Percentiles rank a stretch among this genome's conserved stretches.
These are phyloP conservation scores for Bombus affinis DNA, from an alignment of 1,140 invertebrate species.

Conservation along the genomic window DNA sequence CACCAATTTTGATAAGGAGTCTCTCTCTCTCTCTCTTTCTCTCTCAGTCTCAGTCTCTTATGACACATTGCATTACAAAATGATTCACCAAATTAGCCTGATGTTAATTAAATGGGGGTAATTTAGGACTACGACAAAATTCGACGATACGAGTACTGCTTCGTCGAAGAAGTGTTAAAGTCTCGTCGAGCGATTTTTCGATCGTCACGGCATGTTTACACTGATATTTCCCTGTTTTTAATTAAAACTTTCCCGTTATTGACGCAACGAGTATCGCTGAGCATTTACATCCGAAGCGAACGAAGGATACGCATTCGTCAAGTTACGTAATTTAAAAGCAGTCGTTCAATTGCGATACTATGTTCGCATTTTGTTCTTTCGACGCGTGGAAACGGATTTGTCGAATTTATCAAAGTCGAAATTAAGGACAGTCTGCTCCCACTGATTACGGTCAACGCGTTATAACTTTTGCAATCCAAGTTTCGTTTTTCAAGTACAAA, in stretches of 20 bases:
- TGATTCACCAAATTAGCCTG: slow-evolving; percentile 22
- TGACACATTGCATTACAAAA: background rate
- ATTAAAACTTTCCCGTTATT: background rate
- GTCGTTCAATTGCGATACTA: background rate
- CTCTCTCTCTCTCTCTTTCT: too few relatives aligned
- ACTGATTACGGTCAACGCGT: background rate
- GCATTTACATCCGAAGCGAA: background rate
- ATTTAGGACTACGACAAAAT: slow-evolving; percentile 6
- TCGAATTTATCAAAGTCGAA: background rate
- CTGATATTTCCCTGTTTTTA: background rate
- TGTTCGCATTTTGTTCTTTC: background rate
- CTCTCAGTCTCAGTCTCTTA: background rate
- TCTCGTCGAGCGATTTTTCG: background rate
- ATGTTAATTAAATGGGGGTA: slow-evolving; percentile 2
- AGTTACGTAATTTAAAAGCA: slow-evolving; percentile 14
- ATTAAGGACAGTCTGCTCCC: background rate
- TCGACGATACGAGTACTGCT: background rate
- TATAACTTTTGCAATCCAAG: background rate
- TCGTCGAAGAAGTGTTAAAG: background rate
- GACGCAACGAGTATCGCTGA: background rate
- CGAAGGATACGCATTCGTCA: background rate
- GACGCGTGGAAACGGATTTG: background rate
- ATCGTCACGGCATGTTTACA: background rate
- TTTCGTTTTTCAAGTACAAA: background rate
- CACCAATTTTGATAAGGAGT: slow-evolving; percentile 30